phyloP scores from a whole-genome alignment of 2,888 invertebrate species.

The Cerceris rybyensis region DNA sequence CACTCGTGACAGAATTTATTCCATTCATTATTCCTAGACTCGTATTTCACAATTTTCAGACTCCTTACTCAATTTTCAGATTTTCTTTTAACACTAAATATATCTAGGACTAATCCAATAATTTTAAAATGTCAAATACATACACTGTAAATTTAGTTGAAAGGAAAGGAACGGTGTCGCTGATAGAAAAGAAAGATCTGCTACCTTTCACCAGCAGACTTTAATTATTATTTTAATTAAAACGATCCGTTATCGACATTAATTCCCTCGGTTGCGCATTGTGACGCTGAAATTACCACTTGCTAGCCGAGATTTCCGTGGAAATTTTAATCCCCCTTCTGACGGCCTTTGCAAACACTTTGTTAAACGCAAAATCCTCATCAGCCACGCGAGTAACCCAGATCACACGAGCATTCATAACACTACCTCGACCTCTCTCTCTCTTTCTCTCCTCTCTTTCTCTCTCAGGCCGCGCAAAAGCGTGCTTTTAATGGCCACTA shows the following conservation, averaged over 20 bases:
- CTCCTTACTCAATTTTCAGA: no score
- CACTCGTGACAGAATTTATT: no score
- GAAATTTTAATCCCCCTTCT: conserved; percentile 43
- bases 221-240: background rate
- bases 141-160: no score
- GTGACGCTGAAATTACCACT: background rate
- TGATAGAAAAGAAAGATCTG: no score
- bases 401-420: conserved; percentile 42
- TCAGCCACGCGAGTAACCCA: conserved; percentile 43
- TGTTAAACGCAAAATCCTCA: conserved; percentile 50
- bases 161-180: no score
- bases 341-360: conserved; percentile 33
- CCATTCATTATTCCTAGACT: no score
- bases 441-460: background rate
- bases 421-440: conserved; percentile 9
- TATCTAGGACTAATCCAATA: no score
- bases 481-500: conserved; percentile 42
- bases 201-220: background rate
- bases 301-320: conserved; percentile 14
- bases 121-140: no score
- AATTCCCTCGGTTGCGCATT: background rate
- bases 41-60: no score
- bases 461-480: background rate
- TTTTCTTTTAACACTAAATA: no score
- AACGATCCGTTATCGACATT: conserved; percentile 10